Evolutionary conservation across 2,888 invertebrate genomes (phyloP), one percentile per base, ranked within the genome.

Genomic region (Ectemnius lituratus): DNA sequence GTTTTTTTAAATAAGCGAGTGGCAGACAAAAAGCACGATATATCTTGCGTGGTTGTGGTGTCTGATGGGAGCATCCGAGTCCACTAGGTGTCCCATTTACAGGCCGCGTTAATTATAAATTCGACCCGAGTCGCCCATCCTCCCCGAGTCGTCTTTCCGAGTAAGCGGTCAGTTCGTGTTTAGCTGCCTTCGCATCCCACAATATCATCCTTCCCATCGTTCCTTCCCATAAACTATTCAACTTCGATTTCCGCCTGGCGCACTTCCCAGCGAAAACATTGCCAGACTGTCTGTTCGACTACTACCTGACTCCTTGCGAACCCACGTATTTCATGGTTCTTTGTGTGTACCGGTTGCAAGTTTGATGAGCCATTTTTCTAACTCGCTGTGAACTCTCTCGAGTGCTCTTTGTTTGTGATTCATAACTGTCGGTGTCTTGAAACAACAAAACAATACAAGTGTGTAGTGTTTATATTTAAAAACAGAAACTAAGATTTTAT

Each of bases 61-160:
- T 73, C 69, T 73, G 70, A 49, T 72, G 69, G 59, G 67, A 63
- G 63, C 72, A 70, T 65, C 67, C 67, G 77, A 64, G 72, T 82
- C 84, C 79, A 79, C 81, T 82, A 73, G 84, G 81, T 84, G 86
- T 87, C 84, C 87, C 86, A 84, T 87, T 88, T 87, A 84, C 85
- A 67, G 79, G 63, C 81, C 79, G 79, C 78, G 87, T 86, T 87
- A 88, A 86, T 86, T 85, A 86, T 87, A 86, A 87, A 86, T 85
- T 84, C 84, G 83, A 81, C 82, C 84, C 78, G 73, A 81, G 83
- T 80, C 73, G 70, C 75, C 67, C 37, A 37, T 67, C 67, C 67
- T 67, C 67, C 67, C 72, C 59, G 58, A 69, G 65, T 65, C 71
- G 77, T 60, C 77, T 82, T 78, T 76, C 77, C 74, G 70, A 76